These are phyloP conservation scores for Scophthalmus maximus DNA, from an alignment of 2,113 vertebrate species.

Conservation along the genomic window DNA sequence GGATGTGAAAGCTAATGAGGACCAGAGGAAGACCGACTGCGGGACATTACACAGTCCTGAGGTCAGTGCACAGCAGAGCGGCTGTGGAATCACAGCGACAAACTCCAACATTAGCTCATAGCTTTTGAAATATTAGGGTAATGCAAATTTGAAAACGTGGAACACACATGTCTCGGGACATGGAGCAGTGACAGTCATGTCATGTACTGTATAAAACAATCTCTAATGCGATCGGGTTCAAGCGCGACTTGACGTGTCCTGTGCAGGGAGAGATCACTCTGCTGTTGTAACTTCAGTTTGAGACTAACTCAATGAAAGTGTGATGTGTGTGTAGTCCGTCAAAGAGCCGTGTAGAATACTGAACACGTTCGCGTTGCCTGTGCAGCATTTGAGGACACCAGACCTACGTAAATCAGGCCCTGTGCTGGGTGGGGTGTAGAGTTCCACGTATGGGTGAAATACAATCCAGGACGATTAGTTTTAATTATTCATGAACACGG, in stretches of 20 bases:
- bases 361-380: neutral
- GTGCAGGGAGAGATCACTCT: no score
- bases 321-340: neutral
- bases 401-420: no score
- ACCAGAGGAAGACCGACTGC: neutral
- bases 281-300: no score
- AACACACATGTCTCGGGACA: neutral
- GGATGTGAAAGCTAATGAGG: constrained; percentile 6
- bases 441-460: neutral
- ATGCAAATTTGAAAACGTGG: constrained; percentile 22
- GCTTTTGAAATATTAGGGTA: constrained; percentile 1
- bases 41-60: neutral
- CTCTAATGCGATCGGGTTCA: neutral
- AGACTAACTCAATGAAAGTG: neutral
- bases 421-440: no score
- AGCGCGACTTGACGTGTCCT: neutral
- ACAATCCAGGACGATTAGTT: no score
- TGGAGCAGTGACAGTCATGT: neutral
- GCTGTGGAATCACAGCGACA: constrained; percentile 1
- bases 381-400: neutral
- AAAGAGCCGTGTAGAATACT: no score
- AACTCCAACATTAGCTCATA: neutral
- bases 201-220: neutral
- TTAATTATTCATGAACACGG: no score
- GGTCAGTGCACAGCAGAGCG: neutral